Percentiles rank a stretch among this genome's conserved stretches.
Evolutionary conservation across 1,140 invertebrate genomes (phyloP).

Genomic region (Nephila pilipes): DNA sequence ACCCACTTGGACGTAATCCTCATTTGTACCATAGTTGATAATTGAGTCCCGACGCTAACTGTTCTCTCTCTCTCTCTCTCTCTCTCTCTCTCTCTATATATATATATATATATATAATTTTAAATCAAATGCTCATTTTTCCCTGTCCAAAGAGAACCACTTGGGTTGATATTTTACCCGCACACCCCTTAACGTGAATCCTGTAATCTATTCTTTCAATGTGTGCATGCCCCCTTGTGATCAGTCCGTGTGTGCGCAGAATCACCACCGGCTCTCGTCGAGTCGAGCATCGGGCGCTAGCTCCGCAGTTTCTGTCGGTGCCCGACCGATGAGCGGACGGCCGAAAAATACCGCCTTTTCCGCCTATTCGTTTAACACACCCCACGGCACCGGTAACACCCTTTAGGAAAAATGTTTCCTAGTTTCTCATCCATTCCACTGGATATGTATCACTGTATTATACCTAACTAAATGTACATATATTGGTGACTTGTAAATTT

Average conservation of each 20-base stretch:
- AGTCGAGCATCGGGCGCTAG: conserved; percentile 6
- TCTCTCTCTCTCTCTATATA: no score
- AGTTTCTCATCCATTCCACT: background rate
- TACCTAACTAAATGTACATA: background rate
- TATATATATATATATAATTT: no score
- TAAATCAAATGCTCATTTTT: no score
- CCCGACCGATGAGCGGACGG: conserved; percentile 52
- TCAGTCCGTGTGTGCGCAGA: conserved; percentile 60
- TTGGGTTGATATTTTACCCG: no score
- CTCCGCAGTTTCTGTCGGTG: conserved; percentile 73
- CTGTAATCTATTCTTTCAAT: background rate
- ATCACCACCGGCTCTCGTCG: conserved; percentile 47
- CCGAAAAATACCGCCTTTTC: conserved; percentile 36
- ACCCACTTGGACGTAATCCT: no score
- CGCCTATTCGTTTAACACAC: conserved; percentile 7
- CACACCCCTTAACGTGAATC: background rate
- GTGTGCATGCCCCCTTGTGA: background rate
- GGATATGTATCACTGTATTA: background rate
- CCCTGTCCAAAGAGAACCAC: no score
- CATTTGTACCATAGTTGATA: no score
- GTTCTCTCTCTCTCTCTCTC: no score
- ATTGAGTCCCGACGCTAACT: no score
- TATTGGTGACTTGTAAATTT: background rate
- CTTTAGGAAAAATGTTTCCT: background rate
- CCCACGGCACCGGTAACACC: conserved; percentile 21